These are phyloP conservation scores for Brachionus paranguensis DNA, from an alignment of 1,140 invertebrate genomes.

Conservation along the genomic window DNA sequence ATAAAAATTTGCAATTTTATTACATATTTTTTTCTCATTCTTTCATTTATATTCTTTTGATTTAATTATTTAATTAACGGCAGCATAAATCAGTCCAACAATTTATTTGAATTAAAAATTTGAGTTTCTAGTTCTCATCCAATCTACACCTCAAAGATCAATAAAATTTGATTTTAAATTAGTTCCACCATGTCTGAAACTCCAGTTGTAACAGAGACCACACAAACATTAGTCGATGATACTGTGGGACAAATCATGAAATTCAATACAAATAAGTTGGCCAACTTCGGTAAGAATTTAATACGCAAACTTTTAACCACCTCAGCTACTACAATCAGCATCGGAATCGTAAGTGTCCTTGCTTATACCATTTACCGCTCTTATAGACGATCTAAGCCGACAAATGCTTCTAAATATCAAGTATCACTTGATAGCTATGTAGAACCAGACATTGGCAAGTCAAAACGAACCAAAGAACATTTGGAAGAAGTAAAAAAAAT, in stretches of 20 bases:
- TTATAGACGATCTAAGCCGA: background rate
- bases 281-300: background rate
- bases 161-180: background rate
- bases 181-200: background rate
- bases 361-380: background rate
- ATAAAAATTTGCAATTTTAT: background rate
- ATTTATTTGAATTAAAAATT: background rate
- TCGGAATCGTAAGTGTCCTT: background rate
- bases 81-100: background rate
- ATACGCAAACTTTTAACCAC: constrained; percentile 1
- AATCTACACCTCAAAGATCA: too few species aligned
- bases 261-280: background rate
- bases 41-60: background rate
- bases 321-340: background rate
- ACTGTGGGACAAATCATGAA: background rate
- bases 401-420: background rate
- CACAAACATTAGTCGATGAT: background rate
- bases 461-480: constrained; percentile 7
- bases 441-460: constrained; percentile 4
- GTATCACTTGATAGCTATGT: background rate
- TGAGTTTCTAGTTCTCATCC: background rate
- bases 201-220: background rate
- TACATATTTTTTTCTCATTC: background rate
- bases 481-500: background rate
- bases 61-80: background rate